Percentiles rank a stretch among this genome's conserved stretches.
Evolutionary conservation across 2,888 invertebrate species (phyloP).

Genomic region (Pterobdella sp.): DNA sequence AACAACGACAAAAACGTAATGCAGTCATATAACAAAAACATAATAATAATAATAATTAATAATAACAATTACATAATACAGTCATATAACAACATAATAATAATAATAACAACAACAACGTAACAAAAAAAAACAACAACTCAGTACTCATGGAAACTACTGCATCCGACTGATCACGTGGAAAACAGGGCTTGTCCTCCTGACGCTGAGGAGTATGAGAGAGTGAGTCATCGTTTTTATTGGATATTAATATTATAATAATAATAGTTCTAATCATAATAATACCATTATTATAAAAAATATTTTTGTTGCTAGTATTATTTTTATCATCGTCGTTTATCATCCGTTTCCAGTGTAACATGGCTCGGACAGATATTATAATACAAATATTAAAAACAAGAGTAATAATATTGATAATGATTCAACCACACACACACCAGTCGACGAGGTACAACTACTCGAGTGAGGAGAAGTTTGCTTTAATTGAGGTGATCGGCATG

Average conservation of each 20-base stretch:
- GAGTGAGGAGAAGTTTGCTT: slow-evolving; percentile 89
- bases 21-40: not conserved
- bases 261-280: too few species aligned
- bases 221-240: slow-evolving; percentile 56
- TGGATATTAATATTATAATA: too few species aligned
- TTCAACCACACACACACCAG: too few species aligned
- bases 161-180: slow-evolving; percentile 94
- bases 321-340: too few species aligned
- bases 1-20: not conserved
- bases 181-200: slow-evolving; percentile 87
- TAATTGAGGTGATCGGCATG: slow-evolving; percentile 97
- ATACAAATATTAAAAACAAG: too few species aligned
- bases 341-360: too few species aligned
- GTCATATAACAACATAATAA: not conserved
- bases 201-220: slow-evolving; percentile 94
- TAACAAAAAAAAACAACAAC: not conserved
- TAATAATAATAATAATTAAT: not conserved
- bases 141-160: slow-evolving; percentile 85
- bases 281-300: too few species aligned
- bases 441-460: slow-evolving; percentile 95
- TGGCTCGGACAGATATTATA: too few species aligned
- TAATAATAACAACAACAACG: not conserved
- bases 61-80: not conserved
- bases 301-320: too few species aligned
- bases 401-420: too few species aligned